These are phyloP conservation scores for Tapirus terrestris DNA, from an alignment of 2,113 vertebrate genomes.

Conservation along the genomic window DNA sequence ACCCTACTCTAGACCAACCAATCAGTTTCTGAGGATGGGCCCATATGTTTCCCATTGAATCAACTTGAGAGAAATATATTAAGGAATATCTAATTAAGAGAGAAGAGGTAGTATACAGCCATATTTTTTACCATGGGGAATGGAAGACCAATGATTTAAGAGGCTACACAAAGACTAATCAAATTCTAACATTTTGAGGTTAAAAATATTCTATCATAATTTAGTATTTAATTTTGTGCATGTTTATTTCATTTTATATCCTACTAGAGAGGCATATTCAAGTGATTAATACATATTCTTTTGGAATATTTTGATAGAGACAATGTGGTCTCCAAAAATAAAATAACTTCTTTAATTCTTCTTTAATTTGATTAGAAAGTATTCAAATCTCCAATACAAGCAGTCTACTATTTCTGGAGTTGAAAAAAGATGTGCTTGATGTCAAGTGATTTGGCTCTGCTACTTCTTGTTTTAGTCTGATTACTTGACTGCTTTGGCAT, in stretches of 20 bases:
- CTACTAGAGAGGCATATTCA: not conserved
- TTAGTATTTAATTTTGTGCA: slow-evolving; percentile 16
- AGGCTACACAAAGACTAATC: slow-evolving; percentile 34
- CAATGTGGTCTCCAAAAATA: not conserved
- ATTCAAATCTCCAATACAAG: not conserved
- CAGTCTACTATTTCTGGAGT: not conserved
- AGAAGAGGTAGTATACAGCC: slow-evolving; percentile 48
- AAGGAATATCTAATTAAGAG: slow-evolving; percentile 67
- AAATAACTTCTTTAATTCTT: not conserved
- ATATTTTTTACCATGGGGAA: slow-evolving; percentile 72
- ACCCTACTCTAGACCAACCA: not conserved
- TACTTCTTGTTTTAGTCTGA: not conserved
- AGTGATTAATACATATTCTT: not conserved
- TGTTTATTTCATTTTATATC: not conserved
- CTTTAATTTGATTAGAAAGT: not conserved
- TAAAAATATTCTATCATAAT: slow-evolving; percentile 33
- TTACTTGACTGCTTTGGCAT: not conserved
- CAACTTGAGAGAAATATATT: slow-evolving; percentile 74
- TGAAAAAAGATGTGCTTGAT: not conserved
- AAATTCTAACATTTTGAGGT: not conserved
- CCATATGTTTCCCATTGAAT: not conserved
- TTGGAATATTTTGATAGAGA: not conserved
- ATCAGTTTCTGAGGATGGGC: not conserved
- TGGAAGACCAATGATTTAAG: slow-evolving; percentile 72
- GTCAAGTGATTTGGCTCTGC: not conserved